Evolutionary conservation across 2,113 vertebrate genomes (phyloP).

Genomic region (Brienomyrus longianalis): DNA sequence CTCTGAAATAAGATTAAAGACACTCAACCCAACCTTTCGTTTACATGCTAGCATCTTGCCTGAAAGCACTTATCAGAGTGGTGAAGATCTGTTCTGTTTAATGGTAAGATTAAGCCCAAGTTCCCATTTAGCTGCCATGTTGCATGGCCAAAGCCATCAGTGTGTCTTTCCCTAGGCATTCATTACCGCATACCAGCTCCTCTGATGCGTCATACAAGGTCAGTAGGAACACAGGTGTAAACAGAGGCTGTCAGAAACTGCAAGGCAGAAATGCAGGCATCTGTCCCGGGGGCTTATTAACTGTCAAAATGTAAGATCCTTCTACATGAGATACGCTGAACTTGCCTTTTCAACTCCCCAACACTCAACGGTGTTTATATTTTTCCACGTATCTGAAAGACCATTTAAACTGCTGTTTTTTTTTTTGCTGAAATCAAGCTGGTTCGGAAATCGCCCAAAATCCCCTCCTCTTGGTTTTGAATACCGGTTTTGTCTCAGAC

Average conservation of each 20-base stretch:
- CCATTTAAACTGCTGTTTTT: not conserved
- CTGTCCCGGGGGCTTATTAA: not conserved
- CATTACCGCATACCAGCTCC: not conserved
- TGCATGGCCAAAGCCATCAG: not conserved
- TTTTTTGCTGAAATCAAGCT: not conserved
- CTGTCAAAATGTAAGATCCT: not conserved
- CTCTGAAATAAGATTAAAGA: not conserved
- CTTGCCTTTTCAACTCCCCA: not conserved
- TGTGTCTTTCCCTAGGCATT: not conserved
- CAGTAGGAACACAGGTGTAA: slow-evolving; percentile 3
- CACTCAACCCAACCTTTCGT: slow-evolving; percentile 11
- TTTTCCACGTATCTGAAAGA: not conserved
- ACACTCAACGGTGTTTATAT: not conserved
- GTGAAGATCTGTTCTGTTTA: not conserved
- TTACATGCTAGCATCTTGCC: not conserved
- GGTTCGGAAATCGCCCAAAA: not conserved
- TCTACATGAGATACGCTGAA: not conserved
- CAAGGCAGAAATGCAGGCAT: not conserved
- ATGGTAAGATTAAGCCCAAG: not conserved
- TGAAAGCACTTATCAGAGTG: not conserved
- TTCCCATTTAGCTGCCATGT: not conserved
- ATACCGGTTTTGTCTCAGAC: not conserved
- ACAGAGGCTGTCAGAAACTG: not conserved
- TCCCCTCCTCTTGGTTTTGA: not conserved
- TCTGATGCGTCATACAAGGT: not conserved